Conservation (phyloP, 2,888 invertebrate species). For the Tinea semifulvella region DNA sequence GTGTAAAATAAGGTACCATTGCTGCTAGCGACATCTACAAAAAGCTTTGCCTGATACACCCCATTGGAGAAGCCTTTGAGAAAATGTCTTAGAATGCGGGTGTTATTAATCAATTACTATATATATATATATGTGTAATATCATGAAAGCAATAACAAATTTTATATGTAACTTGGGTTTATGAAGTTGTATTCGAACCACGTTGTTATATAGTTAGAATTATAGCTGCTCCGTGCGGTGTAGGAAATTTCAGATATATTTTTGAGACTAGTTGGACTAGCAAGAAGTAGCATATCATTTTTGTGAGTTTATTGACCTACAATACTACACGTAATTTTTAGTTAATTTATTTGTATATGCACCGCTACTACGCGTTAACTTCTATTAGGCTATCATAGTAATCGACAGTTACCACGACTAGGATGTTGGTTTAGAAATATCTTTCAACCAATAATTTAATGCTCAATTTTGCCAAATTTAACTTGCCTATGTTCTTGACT, state of each 20-base stretch:
- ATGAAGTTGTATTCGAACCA: slow-evolving; percentile 55
- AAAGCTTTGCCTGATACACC: too few species aligned
- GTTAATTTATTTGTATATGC: too few species aligned
- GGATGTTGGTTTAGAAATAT: slow-evolving; percentile 25
- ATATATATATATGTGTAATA: slow-evolving; percentile 47
- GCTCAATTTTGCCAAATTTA: slow-evolving; percentile 67
- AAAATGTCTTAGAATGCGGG: too few species aligned
- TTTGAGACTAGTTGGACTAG: slow-evolving; percentile 11
- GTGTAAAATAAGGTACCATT: too few species aligned
- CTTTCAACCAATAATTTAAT: slow-evolving; percentile 36
- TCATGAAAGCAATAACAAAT: slow-evolving; percentile 62
- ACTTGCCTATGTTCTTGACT: slow-evolving; percentile 58
- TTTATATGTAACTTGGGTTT: slow-evolving; percentile 23
- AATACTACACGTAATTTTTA: not conserved
- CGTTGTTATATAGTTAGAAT: slow-evolving; percentile 64
- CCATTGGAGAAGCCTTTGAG: too few species aligned
- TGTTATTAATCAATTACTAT: too few species aligned
- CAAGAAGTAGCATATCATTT: slow-evolving; percentile 9
- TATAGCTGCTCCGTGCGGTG: slow-evolving; percentile 36
- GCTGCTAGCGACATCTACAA: too few species aligned
- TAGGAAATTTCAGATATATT: slow-evolving; percentile 3
- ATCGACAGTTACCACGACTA: slow-evolving; percentile 57
- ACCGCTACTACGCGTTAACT: slow-evolving; percentile 8
- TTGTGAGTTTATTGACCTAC: not conserved
- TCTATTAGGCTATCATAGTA: slow-evolving; percentile 30